phyloP scores from a whole-genome alignment of 2,888 invertebrate species.

The Toxonevra muliebris region DNA sequence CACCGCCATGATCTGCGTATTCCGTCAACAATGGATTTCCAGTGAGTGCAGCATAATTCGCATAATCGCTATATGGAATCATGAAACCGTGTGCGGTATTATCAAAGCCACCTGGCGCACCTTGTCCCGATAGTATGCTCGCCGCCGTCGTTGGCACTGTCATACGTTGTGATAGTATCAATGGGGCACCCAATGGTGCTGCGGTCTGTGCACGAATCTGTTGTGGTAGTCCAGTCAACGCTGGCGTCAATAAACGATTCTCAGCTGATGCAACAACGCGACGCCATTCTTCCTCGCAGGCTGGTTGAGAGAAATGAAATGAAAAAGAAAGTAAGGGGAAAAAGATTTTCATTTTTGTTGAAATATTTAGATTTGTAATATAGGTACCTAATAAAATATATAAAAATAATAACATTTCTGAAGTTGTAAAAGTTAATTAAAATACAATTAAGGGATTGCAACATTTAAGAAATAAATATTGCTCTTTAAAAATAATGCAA shows the following conservation, averaged over 20 bases:
- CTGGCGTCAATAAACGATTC: conserved; percentile 75
- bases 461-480: too few species aligned
- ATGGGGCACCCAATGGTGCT: conserved; percentile 86
- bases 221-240: conserved; percentile 72
- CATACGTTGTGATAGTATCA: conserved; percentile 91
- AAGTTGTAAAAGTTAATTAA: background rate
- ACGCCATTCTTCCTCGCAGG: conserved; percentile 87
- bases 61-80: conserved; percentile 89
- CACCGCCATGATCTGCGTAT: conserved; percentile 95
- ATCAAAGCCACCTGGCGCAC: conserved; percentile 71
- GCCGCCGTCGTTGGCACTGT: conserved; percentile 81
- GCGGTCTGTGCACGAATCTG: conserved; percentile 75
- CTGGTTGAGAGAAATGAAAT: conserved; percentile 61
- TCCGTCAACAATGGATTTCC: conserved; percentile 84
- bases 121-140: conserved; percentile 69
- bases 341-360: background rate
- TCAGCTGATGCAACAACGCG: conserved; percentile 82
- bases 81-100: conserved; percentile 72
- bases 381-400: background rate
- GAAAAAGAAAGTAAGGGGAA: conserved; percentile 19
- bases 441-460: too few species aligned
- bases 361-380: background rate
- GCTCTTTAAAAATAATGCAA: too few species aligned
- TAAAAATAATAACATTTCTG: background rate
- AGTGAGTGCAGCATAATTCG: conserved; percentile 84